A percentile compares a stretch with the other conserved stretches of the same genome.
Evolutionary conservation across 2,113 vertebrate genomes (phyloP).

Genomic region (Ameiurus melas): DNA sequence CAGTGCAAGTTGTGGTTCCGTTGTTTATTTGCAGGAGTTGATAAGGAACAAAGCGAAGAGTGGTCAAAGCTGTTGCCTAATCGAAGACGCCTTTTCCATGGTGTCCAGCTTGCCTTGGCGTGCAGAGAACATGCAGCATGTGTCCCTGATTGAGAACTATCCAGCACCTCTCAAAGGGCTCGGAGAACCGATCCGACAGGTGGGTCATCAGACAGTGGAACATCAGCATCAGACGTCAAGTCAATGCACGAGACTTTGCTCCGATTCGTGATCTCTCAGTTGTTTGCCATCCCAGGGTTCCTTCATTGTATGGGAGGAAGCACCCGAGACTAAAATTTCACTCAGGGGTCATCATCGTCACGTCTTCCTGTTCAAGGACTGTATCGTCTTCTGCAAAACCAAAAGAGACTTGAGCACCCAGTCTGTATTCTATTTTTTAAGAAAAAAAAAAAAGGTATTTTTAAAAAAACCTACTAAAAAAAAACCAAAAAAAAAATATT

Average conservation of each 20-base stretch:
- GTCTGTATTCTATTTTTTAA: slow-evolving; percentile 86
- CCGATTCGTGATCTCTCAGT: not conserved
- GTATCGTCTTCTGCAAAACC: slow-evolving; percentile 90
- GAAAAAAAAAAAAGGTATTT: slow-evolving; percentile 99
- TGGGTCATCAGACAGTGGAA: slow-evolving; percentile 49
- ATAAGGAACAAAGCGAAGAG: slow-evolving; percentile 92
- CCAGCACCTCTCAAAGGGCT: slow-evolving; percentile 88
- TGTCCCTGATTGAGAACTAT: slow-evolving; percentile 94
- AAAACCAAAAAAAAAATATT: too few species aligned
- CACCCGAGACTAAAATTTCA: slow-evolving; percentile 82
- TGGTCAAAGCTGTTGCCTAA: slow-evolving; percentile 83
- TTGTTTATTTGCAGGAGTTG: slow-evolving; percentile 77
- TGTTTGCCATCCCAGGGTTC: slow-evolving; percentile 74
- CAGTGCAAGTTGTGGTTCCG: not conserved
- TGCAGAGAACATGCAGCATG: slow-evolving; percentile 87
- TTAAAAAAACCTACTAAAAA: too few species aligned
- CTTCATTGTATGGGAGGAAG: slow-evolving; percentile 94
- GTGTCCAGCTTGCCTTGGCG: slow-evolving; percentile 87
- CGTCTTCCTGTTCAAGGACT: slow-evolving; percentile 92
- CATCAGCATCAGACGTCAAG: not conserved
- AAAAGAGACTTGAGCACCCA: slow-evolving; percentile 81
- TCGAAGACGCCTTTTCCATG: slow-evolving; percentile 89
- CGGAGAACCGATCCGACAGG: slow-evolving; percentile 93
- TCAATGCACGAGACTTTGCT: not conserved
- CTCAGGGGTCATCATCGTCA: slow-evolving; percentile 94